Percentiles rank a stretch among this genome's conserved stretches.
phyloP scores from a whole-genome alignment of 2,113 vertebrate species.

The Oryzias woworae region DNA sequence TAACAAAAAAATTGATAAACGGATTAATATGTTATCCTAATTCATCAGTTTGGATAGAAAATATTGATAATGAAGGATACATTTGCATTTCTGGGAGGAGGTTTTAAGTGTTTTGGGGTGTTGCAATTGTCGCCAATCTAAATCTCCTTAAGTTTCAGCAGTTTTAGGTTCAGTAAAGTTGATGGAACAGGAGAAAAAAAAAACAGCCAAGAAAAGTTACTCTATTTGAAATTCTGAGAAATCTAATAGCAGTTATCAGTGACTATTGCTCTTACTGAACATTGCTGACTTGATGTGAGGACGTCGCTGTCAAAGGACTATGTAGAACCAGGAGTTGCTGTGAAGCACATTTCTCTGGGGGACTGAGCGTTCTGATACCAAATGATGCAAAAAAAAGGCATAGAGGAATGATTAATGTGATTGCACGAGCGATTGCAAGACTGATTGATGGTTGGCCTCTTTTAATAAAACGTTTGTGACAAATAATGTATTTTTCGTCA shows the following conservation, averaged over 20 bases:
- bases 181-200: conserved; percentile 15
- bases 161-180: conserved; percentile 19
- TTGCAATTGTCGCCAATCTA: neutral
- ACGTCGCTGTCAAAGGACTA: conserved; percentile 48
- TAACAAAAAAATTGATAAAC: no score
- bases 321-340: conserved; percentile 41
- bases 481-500: conserved; percentile 80
- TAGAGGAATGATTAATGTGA: conserved; percentile 68
- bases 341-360: conserved; percentile 59
- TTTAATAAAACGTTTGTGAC: conserved; percentile 70
- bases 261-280: conserved; percentile 51
- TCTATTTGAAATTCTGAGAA: conserved; percentile 54
- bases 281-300: conserved; percentile 52
- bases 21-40: no score
- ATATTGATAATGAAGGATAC: no score
- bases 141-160: conserved; percentile 7
- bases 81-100: neutral
- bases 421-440: conserved; percentile 71
- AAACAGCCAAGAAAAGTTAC: conserved; percentile 49
- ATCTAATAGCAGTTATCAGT: conserved; percentile 54
- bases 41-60: no score
- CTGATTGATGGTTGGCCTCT: conserved; percentile 70
- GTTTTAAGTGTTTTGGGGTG: conserved; percentile 1
- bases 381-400: conserved; percentile 68
- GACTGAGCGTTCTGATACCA: conserved; percentile 49